Conservation (phyloP, 2,797 vertebrate species). For the Lateolabrax maculatus region DNA sequence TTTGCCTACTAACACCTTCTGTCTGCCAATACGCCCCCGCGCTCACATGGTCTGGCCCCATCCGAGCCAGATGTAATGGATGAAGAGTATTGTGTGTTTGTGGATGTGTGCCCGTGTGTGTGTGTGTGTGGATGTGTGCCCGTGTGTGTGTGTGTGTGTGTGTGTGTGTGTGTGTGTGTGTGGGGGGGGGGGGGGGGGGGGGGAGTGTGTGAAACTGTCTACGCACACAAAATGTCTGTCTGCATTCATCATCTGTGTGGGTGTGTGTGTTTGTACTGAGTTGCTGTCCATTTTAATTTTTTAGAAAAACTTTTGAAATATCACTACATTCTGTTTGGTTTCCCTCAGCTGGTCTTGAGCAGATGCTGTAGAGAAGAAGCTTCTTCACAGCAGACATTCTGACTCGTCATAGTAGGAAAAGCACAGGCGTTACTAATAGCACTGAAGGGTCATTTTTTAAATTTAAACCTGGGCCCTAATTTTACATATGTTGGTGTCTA, state of each 20-base stretch:
- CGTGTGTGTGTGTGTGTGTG: slow-evolving; percentile 39
- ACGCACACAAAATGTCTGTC: slow-evolving; percentile 35
- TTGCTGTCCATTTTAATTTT: slow-evolving; percentile 50
- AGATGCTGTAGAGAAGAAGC: neutral
- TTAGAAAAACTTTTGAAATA: slow-evolving; percentile 8
- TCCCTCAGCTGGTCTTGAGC: slow-evolving; percentile 20
- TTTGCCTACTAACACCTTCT: slow-evolving; percentile 72
- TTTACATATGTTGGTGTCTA: too few relatives aligned
- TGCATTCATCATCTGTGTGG: slow-evolving; percentile 55
- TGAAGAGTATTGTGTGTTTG: slow-evolving; percentile 45
- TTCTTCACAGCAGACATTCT: neutral
- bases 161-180: slow-evolving; percentile 15
- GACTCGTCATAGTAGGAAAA: neutral
- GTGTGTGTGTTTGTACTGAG: slow-evolving; percentile 25
- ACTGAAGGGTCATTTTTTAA: too few relatives aligned
- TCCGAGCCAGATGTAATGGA: slow-evolving; percentile 70
- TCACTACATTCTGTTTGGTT: slow-evolving; percentile 10
- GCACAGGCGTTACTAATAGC: too few relatives aligned
- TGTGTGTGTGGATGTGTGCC: slow-evolving; percentile 25
- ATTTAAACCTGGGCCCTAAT: too few relatives aligned
- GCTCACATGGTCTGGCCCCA: slow-evolving; percentile 63
- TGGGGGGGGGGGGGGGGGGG: neutral
- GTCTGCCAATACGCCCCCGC: slow-evolving; percentile 73
- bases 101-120: slow-evolving; percentile 31
- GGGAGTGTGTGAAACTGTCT: slow-evolving; percentile 16